These are phyloP conservation scores for Scaptodrosophila lebanonensis DNA, from an alignment of 1,140 invertebrate genomes.

Conservation along the genomic window DNA sequence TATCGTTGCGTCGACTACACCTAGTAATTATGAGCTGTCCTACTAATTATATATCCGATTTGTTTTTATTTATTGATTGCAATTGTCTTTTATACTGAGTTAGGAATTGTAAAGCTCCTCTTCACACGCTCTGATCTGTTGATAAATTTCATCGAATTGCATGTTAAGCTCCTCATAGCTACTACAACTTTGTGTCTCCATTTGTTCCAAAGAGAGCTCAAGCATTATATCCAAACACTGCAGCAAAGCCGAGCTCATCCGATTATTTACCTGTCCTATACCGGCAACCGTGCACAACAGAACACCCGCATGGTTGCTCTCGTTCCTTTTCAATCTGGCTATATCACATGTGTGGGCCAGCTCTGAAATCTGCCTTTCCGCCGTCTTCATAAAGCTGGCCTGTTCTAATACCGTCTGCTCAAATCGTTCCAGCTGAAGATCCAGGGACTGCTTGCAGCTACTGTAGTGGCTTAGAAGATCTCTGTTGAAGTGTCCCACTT, in stretches of 20 bases:
- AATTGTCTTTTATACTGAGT: background rate
- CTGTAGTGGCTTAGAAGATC: constrained; percentile 39
- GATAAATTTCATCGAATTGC: constrained; percentile 35
- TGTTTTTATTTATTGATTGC: background rate
- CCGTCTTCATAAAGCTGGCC: constrained; percentile 17
- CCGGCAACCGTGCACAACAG: constrained; percentile 30
- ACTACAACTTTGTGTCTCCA: constrained; percentile 35
- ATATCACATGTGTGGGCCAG: constrained; percentile 15
- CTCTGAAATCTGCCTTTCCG: constrained; percentile 15
- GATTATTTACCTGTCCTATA: constrained; percentile 31
- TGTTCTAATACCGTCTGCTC: constrained; percentile 24
- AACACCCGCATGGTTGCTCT: constrained; percentile 29
- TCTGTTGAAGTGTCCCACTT: constrained; percentile 37
- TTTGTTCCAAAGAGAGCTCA: constrained; percentile 25
- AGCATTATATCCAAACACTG: constrained; percentile 31
- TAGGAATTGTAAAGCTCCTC: too few species aligned
- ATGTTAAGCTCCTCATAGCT: constrained; percentile 30
- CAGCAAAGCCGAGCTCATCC: constrained; percentile 7
- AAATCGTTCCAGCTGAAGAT: constrained; percentile 25
- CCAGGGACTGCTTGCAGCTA: constrained; percentile 26
- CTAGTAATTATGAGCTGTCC: too few species aligned
- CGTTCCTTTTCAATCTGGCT: constrained; percentile 25
- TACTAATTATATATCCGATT: too few species aligned
- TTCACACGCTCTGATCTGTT: constrained; percentile 21
- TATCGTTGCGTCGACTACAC: too few species aligned